Conservation (phyloP, 2,888 invertebrate species). For the Conomelus anceps region DNA sequence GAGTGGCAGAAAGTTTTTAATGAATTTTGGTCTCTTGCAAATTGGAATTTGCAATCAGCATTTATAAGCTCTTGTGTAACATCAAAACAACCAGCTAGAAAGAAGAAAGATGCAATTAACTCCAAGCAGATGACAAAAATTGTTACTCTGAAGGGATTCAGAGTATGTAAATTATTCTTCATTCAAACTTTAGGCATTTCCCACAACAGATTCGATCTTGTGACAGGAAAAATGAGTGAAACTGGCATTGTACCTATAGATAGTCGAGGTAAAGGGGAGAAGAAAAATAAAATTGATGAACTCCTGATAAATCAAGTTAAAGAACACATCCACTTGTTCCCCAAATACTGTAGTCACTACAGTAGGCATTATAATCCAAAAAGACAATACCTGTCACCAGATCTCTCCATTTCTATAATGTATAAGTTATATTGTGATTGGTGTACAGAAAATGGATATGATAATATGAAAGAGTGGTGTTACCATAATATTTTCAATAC, state of each 20-base stretch:
- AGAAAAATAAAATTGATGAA: neutral
- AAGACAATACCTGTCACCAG: neutral
- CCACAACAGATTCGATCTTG: neutral
- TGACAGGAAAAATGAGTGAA: neutral
- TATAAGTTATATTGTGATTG: neutral
- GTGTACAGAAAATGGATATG: slow-evolving; percentile 2
- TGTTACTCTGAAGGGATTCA: neutral
- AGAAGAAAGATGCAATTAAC: neutral
- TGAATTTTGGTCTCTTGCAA: slow-evolving; percentile 1
- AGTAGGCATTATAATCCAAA: neutral
- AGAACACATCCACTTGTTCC: neutral
- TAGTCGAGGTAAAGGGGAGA: neutral
- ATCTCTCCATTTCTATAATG: neutral
- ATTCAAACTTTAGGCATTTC: neutral
- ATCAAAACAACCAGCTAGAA: neutral
- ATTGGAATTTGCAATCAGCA: neutral
- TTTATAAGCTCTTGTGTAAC: neutral
- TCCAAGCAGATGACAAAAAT: neutral
- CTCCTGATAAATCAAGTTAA: neutral
- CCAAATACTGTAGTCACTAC: slow-evolving; percentile 1
- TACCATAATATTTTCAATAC: neutral
- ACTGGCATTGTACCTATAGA: neutral
- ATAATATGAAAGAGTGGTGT: neutral
- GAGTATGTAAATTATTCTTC: neutral
- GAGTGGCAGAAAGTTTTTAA: neutral